Conservation (phyloP, 2,797 vertebrate genomes). For the Parambassis ranga region DNA sequence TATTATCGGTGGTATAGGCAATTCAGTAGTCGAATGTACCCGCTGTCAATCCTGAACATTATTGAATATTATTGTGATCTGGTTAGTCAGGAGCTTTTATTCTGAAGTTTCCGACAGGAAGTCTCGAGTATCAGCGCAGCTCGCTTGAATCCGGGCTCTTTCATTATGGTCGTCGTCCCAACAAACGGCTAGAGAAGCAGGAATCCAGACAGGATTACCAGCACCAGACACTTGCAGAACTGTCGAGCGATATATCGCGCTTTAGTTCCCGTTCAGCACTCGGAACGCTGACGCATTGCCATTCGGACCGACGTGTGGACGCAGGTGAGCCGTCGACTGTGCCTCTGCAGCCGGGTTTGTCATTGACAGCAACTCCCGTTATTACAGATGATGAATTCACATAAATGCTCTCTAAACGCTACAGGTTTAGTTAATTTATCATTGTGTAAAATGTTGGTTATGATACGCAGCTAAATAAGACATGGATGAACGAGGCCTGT, state of each 20-base stretch:
- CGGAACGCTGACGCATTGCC: background rate
- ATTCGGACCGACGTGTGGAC: background rate
- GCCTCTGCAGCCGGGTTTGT: background rate
- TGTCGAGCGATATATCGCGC: background rate
- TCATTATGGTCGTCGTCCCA: conserved; percentile 9
- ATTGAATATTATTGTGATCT: too few relatives aligned
- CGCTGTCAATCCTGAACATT: too few relatives aligned
- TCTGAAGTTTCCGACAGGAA: conserved; percentile 22
- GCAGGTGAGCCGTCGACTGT: conserved; percentile 7
- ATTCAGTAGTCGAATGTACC: too few relatives aligned
- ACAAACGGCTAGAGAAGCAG: conserved; percentile 11
- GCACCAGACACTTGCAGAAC: background rate
- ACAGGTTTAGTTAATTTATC: background rate
- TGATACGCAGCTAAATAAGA: background rate
- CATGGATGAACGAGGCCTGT: background rate
- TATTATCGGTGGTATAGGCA: too few relatives aligned
- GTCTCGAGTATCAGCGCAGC: rapidly evolving
- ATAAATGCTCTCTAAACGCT: background rate
- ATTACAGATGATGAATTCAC: background rate
- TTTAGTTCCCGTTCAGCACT: background rate
- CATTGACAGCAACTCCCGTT: conserved; percentile 26
- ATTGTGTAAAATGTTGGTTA: background rate
- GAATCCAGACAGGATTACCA: conserved; percentile 48
- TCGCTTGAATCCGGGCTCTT: background rate
- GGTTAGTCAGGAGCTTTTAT: conserved; percentile 36